Conservation (phyloP, 1,140 invertebrate species). For the Ceratosolen fusciceps region DNA sequence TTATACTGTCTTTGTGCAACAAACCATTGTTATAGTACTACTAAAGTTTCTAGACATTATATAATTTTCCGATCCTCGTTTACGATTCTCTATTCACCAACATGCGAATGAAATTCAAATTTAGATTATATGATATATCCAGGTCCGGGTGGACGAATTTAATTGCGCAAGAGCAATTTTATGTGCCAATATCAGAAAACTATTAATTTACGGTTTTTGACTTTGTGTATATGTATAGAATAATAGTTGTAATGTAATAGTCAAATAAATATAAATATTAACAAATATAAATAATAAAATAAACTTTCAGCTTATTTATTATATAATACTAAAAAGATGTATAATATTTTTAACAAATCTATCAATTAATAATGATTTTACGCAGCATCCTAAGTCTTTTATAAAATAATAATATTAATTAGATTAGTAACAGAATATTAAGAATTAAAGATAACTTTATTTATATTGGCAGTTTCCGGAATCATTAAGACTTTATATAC, state of each 20-base stretch:
- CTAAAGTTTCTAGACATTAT: background rate
- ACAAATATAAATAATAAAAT: no score
- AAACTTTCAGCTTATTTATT: constrained; percentile 2
- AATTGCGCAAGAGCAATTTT: background rate
- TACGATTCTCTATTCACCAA: background rate
- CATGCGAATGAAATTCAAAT: background rate
- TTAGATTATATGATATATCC: background rate
- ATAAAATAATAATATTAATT: no score
- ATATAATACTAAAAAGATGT: background rate
- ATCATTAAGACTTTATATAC: no score
- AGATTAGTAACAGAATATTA: no score
- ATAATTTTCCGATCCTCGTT: background rate
- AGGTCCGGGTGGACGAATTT: background rate
- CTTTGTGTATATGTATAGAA: background rate
- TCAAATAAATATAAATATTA: no score
- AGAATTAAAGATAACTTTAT: no score
- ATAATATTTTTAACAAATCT: background rate
- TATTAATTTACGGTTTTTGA: constrained; percentile 6
- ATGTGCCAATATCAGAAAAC: background rate
- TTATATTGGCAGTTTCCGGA: no score
- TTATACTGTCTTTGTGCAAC: background rate
- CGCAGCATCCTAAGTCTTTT: no score
- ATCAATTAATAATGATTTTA: background rate
- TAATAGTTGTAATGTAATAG: background rate
- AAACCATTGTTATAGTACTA: background rate